phyloP scores from a whole-genome alignment of 2,888 invertebrate genomes.

The Acanthoscelides obtectus region DNA sequence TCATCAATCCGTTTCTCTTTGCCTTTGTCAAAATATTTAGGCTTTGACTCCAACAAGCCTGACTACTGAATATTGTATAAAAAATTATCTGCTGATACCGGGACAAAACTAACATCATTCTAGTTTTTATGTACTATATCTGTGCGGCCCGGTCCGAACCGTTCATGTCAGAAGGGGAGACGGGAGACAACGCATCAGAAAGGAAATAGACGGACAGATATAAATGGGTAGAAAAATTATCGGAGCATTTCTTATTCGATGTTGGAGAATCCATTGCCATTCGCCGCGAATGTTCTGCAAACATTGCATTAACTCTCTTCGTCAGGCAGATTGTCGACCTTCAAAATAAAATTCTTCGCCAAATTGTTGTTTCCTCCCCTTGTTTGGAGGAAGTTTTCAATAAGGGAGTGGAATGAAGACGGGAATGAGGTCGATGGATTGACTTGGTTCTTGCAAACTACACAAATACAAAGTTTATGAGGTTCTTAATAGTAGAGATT shows the following conservation, averaged over 20 bases:
- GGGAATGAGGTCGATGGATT: too few species aligned
- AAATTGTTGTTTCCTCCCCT: constrained; percentile 14
- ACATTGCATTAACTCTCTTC: constrained; percentile 30
- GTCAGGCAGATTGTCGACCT: constrained; percentile 18
- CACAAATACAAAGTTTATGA: too few species aligned
- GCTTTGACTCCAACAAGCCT: too few species aligned
- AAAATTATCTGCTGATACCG: too few species aligned
- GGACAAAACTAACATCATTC: neutral
- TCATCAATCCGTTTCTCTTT: too few species aligned
- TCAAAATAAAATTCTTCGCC: constrained; percentile 21
- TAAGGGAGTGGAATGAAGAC: neutral
- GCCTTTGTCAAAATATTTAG: too few species aligned
- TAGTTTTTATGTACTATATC: constrained; percentile 1
- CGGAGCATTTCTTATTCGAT: constrained; percentile 54
- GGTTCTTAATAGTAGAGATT: too few species aligned
- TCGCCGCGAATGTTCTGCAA: constrained; percentile 22
- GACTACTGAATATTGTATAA: too few species aligned
- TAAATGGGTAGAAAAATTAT: constrained; percentile 69
- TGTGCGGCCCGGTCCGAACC: neutral
- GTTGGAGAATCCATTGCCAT: constrained; percentile 20
- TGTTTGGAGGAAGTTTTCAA: constrained; percentile 7
- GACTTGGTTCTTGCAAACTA: too few species aligned
- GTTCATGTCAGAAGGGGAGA: constrained; percentile 21
- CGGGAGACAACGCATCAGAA: constrained; percentile 45
- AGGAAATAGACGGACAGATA: constrained; percentile 66